Evolutionary conservation across 2,113 vertebrate species (phyloP).

Genomic region (Anser brachyrhynchus): DNA sequence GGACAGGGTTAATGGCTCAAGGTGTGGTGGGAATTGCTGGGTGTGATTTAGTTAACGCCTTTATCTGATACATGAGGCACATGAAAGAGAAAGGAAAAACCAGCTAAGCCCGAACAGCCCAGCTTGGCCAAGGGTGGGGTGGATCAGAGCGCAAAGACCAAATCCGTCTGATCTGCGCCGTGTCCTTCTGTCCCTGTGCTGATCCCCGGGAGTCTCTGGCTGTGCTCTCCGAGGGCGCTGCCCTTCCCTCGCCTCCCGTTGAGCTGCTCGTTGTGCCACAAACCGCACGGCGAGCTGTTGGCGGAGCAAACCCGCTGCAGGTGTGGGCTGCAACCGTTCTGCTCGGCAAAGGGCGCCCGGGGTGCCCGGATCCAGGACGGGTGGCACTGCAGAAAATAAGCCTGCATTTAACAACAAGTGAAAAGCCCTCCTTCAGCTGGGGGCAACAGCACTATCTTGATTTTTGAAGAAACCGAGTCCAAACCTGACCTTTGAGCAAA

Average conservation of each 20-base stretch:
- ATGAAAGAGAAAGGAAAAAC: constrained; percentile 3
- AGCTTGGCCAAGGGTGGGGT: neutral
- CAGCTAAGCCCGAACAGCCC: neutral
- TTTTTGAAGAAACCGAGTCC: neutral
- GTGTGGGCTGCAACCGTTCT: neutral
- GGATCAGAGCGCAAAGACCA: neutral
- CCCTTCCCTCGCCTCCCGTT: neutral
- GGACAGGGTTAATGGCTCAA: neutral
- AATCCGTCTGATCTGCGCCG: rapidly evolving
- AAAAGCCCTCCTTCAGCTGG: neutral
- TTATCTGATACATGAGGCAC: neutral
- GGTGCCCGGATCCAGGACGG: neutral
- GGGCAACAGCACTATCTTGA: neutral
- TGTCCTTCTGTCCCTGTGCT: neutral
- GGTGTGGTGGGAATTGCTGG: neutral
- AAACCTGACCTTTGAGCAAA: neutral
- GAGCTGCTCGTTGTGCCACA: neutral
- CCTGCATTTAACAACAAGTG: neutral
- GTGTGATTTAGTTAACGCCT: neutral
- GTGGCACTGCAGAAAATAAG: neutral
- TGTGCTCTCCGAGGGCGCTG: neutral
- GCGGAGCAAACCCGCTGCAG: neutral
- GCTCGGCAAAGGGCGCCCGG: neutral
- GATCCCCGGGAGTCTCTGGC: neutral
- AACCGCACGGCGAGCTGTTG: neutral